Evolutionary conservation across 2,113 vertebrate species (phyloP), one percentile per base, ranked within the genome.

Genomic region (Oreocharis arfaki): DNA sequence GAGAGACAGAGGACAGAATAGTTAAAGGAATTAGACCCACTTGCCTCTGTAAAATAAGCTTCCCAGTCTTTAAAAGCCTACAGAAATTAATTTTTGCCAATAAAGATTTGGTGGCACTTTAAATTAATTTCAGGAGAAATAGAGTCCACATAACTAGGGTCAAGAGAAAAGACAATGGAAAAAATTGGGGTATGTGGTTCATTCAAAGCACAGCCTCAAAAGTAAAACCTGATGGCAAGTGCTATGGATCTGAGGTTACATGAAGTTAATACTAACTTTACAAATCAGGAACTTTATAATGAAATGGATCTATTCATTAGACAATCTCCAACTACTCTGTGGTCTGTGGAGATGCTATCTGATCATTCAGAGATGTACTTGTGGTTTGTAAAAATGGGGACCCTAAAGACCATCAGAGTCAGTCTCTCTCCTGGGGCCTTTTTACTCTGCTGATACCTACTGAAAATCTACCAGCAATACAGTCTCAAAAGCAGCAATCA

Each of bases 371-470:
- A 98, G 97, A 98, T 98, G 98, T 98, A 97, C 96, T 98, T 98
- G 98, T 97, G 98, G 98, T 98, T 98, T 97, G 97, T 97, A 96
- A 97, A 96, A 98, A 95, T 96, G 98, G 98, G 96, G 96, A 97
- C 97, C 98, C 98, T 63, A 17, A 98, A 97, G 98, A 98, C 97
- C 95, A 95, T 95, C 95, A 97, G 96, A 88, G 90, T 96, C 97
- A 94, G 87, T 92, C 95, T 97, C 97, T 97, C 97, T 98, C 98
- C 96, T 81, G 90, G 98, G 98, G 98, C 93, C 98, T 98, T 98
- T 98, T 99, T 98, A 97, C 95, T 92, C 95, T 98, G 93, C 97
- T 98, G 98, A 98, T 98, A 98, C 98, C 97, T 96, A 98, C 96
- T 98, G 97, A 97, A 98, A 98, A 98, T 96, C 96, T 97, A 90